Evolutionary conservation across 2,888 invertebrate species (phyloP).

Genomic region (Stomorhina lunata): DNA sequence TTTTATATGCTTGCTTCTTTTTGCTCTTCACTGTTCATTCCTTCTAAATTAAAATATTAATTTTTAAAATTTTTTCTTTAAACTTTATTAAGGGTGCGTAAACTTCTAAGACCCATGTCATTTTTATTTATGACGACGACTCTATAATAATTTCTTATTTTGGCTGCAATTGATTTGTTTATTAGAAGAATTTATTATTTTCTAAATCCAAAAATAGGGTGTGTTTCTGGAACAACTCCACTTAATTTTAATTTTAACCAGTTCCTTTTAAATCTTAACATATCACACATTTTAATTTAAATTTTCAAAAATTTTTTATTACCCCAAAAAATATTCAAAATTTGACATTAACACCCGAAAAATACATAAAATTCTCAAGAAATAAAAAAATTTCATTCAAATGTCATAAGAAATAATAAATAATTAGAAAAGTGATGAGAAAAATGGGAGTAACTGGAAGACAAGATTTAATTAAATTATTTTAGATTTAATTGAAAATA

Average conservation of each 20-base stretch:
- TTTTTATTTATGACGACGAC: background rate
- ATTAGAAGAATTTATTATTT: background rate
- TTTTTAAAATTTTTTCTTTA: background rate
- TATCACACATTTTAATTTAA: background rate
- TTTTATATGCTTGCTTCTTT: background rate
- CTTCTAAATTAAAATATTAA: background rate
- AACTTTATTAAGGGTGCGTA: constrained; percentile 29
- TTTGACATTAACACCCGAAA: no score
- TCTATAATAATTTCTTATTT: background rate
- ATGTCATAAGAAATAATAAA: constrained; percentile 60
- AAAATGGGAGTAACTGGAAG: constrained; percentile 48
- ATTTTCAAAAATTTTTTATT: constrained; percentile 25
- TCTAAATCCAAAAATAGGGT: background rate
- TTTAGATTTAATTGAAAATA: no score
- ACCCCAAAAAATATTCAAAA: no score
- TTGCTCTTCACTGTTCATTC: background rate
- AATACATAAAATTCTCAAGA: background rate
- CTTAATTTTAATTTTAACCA: constrained; percentile 8
- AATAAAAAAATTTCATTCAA: constrained; percentile 36
- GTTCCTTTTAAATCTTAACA: constrained; percentile 4
- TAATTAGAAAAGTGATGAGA: constrained; percentile 43
- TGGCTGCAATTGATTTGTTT: constrained; percentile 17
- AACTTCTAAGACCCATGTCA: constrained; percentile 14
- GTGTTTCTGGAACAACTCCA: background rate
- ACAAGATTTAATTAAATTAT: no score